phyloP scores from a whole-genome alignment of 2,888 invertebrate genomes.

The Mayetiola destructor region DNA sequence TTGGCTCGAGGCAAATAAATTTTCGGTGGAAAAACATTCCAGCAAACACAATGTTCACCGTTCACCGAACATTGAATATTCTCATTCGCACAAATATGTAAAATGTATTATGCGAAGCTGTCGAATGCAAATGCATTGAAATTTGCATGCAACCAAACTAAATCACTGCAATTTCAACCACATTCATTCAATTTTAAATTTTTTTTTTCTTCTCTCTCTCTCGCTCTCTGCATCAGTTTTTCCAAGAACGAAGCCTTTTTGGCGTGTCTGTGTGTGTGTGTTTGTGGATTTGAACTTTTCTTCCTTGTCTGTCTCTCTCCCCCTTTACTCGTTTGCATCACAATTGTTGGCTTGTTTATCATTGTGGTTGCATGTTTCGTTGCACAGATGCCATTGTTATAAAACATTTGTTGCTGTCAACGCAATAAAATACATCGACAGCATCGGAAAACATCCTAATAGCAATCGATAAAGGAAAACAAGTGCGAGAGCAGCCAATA shows the following conservation, averaged over 20 bases:
- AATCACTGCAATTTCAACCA: neutral
- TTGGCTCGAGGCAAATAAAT: constrained; percentile 4
- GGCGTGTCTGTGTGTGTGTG: neutral
- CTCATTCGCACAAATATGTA: neutral
- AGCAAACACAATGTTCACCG: neutral
- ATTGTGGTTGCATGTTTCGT: constrained; percentile 7
- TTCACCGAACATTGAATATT: neutral
- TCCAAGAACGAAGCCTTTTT: neutral
- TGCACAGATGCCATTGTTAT: constrained; percentile 10
- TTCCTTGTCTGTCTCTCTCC: too few species aligned
- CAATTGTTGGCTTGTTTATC: neutral
- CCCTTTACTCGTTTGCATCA: neutral
- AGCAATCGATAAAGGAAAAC: neutral
- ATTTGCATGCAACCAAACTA: neutral
- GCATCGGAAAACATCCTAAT: neutral
- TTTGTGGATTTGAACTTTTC: too few species aligned
- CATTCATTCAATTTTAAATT: too few species aligned
- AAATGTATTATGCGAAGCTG: too few species aligned
- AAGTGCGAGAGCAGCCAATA: neutral
- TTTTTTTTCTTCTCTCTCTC: too few species aligned
- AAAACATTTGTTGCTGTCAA: constrained; percentile 6
- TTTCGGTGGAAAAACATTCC: neutral
- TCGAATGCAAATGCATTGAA: neutral
- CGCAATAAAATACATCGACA: constrained; percentile 3
- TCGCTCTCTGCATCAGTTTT: too few species aligned